Percentiles rank a stretch among this genome's conserved stretches.
These are phyloP conservation scores for Pocillopora damicornis DNA, from an alignment of 64 coral and sea anemone genomes.

Conservation along the genomic window DNA sequence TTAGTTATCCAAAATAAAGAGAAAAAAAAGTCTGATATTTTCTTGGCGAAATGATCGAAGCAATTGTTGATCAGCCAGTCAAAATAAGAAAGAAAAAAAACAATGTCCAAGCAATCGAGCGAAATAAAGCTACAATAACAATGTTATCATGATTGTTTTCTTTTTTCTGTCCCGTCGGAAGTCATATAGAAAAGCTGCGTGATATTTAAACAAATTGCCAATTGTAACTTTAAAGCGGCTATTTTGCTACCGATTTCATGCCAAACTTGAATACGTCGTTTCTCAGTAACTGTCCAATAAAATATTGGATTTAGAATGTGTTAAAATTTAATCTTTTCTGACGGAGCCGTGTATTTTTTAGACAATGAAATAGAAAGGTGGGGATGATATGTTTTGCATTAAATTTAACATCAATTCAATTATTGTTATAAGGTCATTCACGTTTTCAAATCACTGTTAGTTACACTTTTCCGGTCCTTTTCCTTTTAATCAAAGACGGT, in stretches of 20 bases:
- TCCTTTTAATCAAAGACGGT: too few relatives aligned
- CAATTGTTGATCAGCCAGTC: conserved; percentile 2
- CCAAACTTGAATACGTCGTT: not conserved
- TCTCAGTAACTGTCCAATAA: not conserved
- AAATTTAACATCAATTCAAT: too few relatives aligned
- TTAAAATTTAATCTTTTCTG: too few relatives aligned
- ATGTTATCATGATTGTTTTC: not conserved
- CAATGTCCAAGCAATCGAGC: not conserved
- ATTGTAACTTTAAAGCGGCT: not conserved
- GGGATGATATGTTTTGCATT: too few relatives aligned
- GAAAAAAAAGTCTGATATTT: not conserved
- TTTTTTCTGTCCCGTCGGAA: too few relatives aligned
- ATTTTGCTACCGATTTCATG: not conserved
- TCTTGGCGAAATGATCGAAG: not conserved
- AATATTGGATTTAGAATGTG: too few relatives aligned
- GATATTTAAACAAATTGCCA: not conserved
- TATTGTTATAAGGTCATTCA: too few relatives aligned
- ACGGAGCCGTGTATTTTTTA: too few relatives aligned
- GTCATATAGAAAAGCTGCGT: not conserved
- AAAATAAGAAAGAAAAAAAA: not conserved
- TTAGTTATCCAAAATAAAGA: not conserved
- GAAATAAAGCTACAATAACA: not conserved
- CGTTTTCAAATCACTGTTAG: too few relatives aligned
- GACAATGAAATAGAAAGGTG: too few relatives aligned
- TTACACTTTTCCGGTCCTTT: too few relatives aligned